A percentile compares a stretch with the other conserved stretches of the same genome.
phyloP scores from a whole-genome alignment of 2,888 invertebrate genomes.

The Melanostoma scalare region DNA sequence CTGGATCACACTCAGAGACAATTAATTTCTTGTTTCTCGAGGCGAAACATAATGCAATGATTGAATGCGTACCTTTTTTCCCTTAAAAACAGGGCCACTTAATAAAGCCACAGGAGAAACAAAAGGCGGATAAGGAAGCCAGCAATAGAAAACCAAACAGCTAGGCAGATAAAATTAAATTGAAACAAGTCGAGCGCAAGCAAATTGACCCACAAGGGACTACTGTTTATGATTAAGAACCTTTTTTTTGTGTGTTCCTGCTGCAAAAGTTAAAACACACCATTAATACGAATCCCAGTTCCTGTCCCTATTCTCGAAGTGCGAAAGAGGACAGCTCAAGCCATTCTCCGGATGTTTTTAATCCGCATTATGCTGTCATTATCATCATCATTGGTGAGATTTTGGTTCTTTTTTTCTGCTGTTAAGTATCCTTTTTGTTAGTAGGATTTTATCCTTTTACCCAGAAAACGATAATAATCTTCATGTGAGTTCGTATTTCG shows the following conservation, averaged over 20 bases:
- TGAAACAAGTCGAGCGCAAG: conserved; percentile 55
- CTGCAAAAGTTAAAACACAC: neutral
- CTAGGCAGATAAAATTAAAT: conserved; percentile 60
- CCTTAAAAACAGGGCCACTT: conserved; percentile 23
- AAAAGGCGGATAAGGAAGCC: conserved; percentile 11
- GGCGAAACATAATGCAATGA: conserved; percentile 1
- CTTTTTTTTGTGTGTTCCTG: conserved; percentile 2
- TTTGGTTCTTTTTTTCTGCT: conserved; percentile 38
- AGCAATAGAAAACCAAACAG: conserved; percentile 33
- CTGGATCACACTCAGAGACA: too few species aligned
- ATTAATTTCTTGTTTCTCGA: too few species aligned
- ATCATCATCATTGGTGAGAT: conserved; percentile 54
- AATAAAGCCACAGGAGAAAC: conserved; percentile 22
- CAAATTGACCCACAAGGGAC: conserved; percentile 47
- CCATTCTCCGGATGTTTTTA: conserved; percentile 23
- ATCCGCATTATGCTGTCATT: conserved; percentile 67
- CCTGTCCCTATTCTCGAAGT: neutral
- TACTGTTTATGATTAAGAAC: conserved; percentile 53
- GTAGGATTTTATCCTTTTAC: conserved; percentile 9
- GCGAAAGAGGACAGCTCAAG: conserved; percentile 17
- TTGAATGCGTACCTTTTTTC: conserved; percentile 32
- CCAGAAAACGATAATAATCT: conserved; percentile 35
- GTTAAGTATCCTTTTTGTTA: conserved; percentile 48
- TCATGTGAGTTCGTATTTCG: conserved; percentile 44
- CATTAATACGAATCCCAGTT: conserved; percentile 18